phyloP scores from a whole-genome alignment of 2,888 invertebrate genomes.

The Netelia inedita region DNA sequence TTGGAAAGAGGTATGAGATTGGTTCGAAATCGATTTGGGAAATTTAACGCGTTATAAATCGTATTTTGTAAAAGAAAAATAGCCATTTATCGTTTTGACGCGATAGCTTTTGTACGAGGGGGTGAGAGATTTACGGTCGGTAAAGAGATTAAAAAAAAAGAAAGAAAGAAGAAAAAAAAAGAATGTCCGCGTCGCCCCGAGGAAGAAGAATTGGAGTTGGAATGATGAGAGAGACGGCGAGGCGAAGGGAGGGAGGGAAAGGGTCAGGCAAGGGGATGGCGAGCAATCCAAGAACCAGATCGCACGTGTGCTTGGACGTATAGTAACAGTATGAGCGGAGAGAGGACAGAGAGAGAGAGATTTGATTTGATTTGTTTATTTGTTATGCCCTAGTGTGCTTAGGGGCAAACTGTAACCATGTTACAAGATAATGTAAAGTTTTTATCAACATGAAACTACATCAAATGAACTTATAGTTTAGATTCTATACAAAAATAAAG shows the following conservation, averaged over 20 bases:
- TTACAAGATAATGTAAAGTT: too few species aligned
- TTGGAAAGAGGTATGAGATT: too few species aligned
- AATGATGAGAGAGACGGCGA: background rate
- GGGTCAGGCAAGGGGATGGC: background rate
- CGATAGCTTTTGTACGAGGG: background rate
- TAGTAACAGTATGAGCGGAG: background rate
- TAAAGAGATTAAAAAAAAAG: constrained; percentile 12
- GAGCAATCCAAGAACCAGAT: constrained; percentile 34
- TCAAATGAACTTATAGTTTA: too few species aligned
- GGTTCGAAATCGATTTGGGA: too few species aligned
- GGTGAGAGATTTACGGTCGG: background rate
- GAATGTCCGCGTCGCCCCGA: background rate
- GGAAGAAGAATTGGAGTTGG: constrained; percentile 23
- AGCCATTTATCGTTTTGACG: background rate
- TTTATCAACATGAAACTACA: too few species aligned
- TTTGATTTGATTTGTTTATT: too few species aligned
- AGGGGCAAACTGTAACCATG: too few species aligned
- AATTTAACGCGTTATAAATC: too few species aligned
- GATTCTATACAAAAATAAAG: too few species aligned
- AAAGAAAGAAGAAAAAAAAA: too few species aligned
- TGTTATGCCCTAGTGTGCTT: too few species aligned
- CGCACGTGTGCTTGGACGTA: constrained; percentile 27
- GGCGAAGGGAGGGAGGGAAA: background rate
- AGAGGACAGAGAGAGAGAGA: background rate
- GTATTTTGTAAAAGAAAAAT: background rate